Evolutionary conservation across 23 tunicate genomes (phyloP), one percentile per base, ranked within the genome.

Genomic region (Ascidia mentula): DNA sequence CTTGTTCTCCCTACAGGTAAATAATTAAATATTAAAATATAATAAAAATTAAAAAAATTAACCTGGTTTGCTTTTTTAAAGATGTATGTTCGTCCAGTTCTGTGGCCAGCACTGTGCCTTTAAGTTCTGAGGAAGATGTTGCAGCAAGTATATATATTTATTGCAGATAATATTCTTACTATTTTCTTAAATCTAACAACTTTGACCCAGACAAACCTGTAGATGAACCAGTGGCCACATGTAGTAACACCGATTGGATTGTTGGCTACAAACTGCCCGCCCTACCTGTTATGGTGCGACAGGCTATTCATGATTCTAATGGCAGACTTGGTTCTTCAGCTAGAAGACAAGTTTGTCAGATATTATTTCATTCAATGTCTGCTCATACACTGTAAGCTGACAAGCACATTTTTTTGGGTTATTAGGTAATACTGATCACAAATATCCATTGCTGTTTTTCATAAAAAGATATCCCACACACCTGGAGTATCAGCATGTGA

Each of bases 231-330:
- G 65, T 53, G 65, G 65, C 65, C 65, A 53, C 65, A 53, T 53
- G 65, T 53, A 71, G 74, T 71, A 5, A 71, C 74, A 71, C 38
- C 38, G 74, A 71, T 28, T 71, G 74, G 74, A 71, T 71, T 18
- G 74, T 71, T 5, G 38, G 13, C 74, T 71, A 71, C 74, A 71
- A 71, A 71, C 38, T 71, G 74, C 74, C 74, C 9, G 33, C 33
- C 32, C 32, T 69, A 31, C 72, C 72, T 42, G 53, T 42, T 42
- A 42, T 42, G 53, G 53, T 42, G 53, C 53, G 53, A 42, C 53
- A 42, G 53, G 53, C 53, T 42, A 42, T 42, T 42, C 53, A 42
- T 15, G 15, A n/a, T n/a, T 42, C 15, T 42, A 15, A 42, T 42
- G 15, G 15, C 15, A 42, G 53, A 42, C 22, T 53, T 53, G 65